phyloP scores from a whole-genome alignment of 2,797 vertebrate species.

The Gambusia yucatana region DNA sequence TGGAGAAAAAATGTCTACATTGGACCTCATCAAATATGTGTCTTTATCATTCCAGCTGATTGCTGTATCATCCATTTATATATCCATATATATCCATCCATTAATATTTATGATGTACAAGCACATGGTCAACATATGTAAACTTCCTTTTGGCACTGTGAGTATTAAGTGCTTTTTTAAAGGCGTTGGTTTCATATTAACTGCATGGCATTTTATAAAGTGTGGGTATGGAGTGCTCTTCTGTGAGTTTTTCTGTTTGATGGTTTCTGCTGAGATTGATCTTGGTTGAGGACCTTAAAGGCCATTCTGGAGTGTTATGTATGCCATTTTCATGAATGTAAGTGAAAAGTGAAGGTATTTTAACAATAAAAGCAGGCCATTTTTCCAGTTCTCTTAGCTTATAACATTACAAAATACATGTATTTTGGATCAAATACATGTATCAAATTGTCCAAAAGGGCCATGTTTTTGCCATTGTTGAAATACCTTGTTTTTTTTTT shows the following conservation, averaged over 20 bases:
- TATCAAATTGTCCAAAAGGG: background rate
- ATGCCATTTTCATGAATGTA: constrained; percentile 25
- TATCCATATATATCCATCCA: background rate
- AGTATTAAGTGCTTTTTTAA: background rate
- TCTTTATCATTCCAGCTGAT: background rate
- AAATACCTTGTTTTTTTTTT: constrained; percentile 36
- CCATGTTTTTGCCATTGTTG: constrained; percentile 21
- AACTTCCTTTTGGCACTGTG: background rate
- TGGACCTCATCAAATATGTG: background rate
- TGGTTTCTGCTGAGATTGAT: constrained; percentile 63
- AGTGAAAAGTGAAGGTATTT: constrained; percentile 44
- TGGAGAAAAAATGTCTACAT: background rate
- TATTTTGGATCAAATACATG: background rate
- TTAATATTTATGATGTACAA: background rate
- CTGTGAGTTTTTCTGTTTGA: constrained; percentile 65
- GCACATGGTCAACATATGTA: background rate
- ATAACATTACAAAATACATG: background rate
- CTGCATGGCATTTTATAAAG: constrained; percentile 7
- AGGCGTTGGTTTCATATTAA: constrained; percentile 8
- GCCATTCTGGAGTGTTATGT: constrained; percentile 45
- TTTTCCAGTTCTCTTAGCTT: background rate
- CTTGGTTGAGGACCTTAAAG: constrained; percentile 49
- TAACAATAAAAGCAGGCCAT: constrained; percentile 20
- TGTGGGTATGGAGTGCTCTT: constrained; percentile 13
- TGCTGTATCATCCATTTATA: background rate